Percentiles rank a stretch among this genome's conserved stretches.
These are phyloP conservation scores for Coptodon rendalli DNA, from an alignment of 2,113 vertebrate species.

Conservation along the genomic window DNA sequence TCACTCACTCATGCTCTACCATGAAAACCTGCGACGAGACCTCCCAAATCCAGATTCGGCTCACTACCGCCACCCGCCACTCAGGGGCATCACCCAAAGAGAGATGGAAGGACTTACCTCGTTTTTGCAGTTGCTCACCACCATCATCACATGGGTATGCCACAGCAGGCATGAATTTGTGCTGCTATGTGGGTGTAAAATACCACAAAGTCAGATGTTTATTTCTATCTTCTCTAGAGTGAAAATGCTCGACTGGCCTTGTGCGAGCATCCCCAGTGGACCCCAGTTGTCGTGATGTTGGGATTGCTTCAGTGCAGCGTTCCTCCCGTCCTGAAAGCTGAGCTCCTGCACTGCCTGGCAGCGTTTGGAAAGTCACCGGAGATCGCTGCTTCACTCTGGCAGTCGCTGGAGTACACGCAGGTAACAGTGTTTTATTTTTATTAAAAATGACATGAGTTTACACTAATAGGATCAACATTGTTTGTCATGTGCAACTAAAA, in stretches of 20 bases:
- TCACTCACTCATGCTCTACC: conserved; percentile 94
- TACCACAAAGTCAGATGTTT: background rate
- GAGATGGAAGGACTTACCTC: conserved; percentile 92
- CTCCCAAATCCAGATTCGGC: conserved; percentile 85
- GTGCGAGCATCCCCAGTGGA: conserved; percentile 98
- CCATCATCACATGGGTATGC: conserved; percentile 89
- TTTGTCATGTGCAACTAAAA: background rate
- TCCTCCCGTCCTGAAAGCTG: conserved; percentile 86
- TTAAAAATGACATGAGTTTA: rapidly evolving
- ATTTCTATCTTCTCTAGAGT: conserved; percentile 68
- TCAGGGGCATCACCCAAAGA: conserved; percentile 92
- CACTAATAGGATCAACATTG: rapidly evolving
- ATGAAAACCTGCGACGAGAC: conserved; percentile 90
- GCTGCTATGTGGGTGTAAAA: background rate
- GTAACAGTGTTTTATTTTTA: conserved; percentile 15
- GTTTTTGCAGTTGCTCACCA: conserved; percentile 87
- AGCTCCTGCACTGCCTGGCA: conserved; percentile 83
- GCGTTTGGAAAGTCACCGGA: conserved; percentile 95
- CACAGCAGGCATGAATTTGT: rapidly evolving
- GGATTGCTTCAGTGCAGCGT: conserved; percentile 94
- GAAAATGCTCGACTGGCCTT: conserved; percentile 93
- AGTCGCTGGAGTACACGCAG: conserved; percentile 95
- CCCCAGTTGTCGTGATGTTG: conserved; percentile 90
- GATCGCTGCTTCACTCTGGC: conserved; percentile 95
- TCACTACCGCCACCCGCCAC: conserved; percentile 88